These are phyloP conservation scores for Cheilosia soror DNA, from an alignment of 2,888 invertebrate genomes.

Conservation along the genomic window DNA sequence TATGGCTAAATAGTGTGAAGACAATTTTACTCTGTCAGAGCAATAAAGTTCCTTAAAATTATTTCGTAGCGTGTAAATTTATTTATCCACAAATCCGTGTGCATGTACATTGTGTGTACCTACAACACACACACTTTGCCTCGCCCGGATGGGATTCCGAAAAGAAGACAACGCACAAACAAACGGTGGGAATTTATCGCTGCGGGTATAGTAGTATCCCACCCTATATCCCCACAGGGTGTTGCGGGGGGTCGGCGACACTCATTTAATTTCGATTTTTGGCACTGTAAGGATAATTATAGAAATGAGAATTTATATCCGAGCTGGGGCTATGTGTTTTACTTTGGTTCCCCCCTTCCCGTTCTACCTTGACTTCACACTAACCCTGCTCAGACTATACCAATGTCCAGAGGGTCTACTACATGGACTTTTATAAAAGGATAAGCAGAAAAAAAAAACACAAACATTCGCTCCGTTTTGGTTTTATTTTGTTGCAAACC, in stretches of 20 bases:
- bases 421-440: neutral
- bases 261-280: conserved; percentile 63
- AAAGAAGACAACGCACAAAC: conserved; percentile 44
- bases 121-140: neutral
- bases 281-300: conserved; percentile 56
- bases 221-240: neutral
- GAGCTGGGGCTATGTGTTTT: conserved; percentile 14
- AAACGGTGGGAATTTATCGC: conserved; percentile 36
- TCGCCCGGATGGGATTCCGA: neutral
- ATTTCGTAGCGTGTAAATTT: conserved; percentile 55
- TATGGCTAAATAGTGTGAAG: conserved; percentile 58
- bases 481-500: conserved; percentile 12
- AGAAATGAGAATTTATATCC: conserved; percentile 58
- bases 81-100: conserved; percentile 58
- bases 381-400: conserved; percentile 2
- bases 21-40: conserved; percentile 44
- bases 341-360: neutral
- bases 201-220: conserved; percentile 2
- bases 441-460: neutral
- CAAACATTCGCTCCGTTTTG: conserved; percentile 33
- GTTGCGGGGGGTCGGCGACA: conserved; percentile 10
- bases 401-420: conserved; percentile 22
- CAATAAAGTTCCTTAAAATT: conserved; percentile 62
- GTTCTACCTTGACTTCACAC: conserved; percentile 41
- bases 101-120: conserved; percentile 20